Conservation (phyloP, 1,140 invertebrate species). For the Reticulitermes speratus region DNA sequence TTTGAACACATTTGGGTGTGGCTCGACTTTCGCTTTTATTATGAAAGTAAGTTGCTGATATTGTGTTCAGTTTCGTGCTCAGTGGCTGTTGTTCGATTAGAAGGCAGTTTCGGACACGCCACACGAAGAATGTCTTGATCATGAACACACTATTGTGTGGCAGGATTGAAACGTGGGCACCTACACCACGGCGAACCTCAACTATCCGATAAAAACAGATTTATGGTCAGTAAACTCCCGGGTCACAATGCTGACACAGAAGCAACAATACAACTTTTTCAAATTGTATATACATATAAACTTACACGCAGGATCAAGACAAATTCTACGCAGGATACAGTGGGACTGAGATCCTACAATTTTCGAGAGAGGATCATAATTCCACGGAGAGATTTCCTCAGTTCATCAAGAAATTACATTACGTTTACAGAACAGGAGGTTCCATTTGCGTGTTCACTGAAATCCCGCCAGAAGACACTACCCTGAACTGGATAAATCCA, state of each 20-base stretch:
- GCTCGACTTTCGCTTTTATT: neutral
- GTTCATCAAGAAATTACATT: too few relatives aligned
- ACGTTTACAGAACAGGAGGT: too few relatives aligned
- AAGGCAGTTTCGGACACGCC: neutral
- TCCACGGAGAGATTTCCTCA: too few relatives aligned
- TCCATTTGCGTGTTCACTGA: too few relatives aligned
- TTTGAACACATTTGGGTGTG: neutral
- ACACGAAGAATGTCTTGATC: constrained; percentile 4
- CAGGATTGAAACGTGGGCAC: too few relatives aligned
- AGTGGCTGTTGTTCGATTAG: neutral
- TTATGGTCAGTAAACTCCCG: neutral
- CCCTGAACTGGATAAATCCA: too few relatives aligned
- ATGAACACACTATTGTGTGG: neutral
- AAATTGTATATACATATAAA: neutral
- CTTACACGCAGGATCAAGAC: too few relatives aligned
- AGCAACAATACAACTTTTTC: neutral
- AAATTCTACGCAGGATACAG: too few relatives aligned
- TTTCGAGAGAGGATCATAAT: too few relatives aligned
- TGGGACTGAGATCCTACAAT: too few relatives aligned
- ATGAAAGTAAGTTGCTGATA: neutral
- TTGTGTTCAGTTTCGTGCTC: neutral
- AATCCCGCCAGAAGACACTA: too few relatives aligned
- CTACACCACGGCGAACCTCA: neutral
- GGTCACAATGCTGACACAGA: neutral
- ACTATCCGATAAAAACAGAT: neutral